Evolutionary conservation across 2,888 invertebrate species (phyloP), one percentile per base, ranked within the genome.

Genomic region (Ommatoiulus sabulosus): DNA sequence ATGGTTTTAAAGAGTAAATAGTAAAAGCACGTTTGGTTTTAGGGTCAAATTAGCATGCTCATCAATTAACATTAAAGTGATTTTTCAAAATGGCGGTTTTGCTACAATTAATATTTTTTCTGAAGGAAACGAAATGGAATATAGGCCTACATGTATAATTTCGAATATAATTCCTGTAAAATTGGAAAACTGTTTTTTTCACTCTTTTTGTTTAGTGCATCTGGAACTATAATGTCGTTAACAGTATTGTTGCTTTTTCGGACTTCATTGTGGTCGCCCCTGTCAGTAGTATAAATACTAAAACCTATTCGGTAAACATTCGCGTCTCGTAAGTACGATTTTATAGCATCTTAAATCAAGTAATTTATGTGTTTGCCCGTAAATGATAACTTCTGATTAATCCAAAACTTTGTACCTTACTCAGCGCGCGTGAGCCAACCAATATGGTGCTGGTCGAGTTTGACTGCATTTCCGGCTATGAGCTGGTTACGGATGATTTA

Each of bases 181-280:
- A 35, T 35, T 35, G 35, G 35, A 35, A 35, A 35, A 35, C 35
- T 35, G 35, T 35, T 35, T 35, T 35, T 35, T 35, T 2, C 48
- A 48, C 7, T 48, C 12, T 48, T 10, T 10, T 48, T 48, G 12
- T 85, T 20, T 15, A 85, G 85, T 44, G 44, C n/a, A 44, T n/a
- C 15, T 85, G 85, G 85, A 85, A 85, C 20, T 85, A 85, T 10
- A 85, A 85, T n/a, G 85, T 85, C 8, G 15, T 24, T n/a, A 85
- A 20, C 44, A 15, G 4, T 7, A 85, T 2, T n/a, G 20, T 44
- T 44, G 8, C 24, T n/a, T 8, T 72, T 24, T 24, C 72, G 24
- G 20, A 5, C 24, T 72, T 72, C 72, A 24, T 6, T 24, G 24
- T 72, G 7, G 10, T 72, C 10, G 6, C 72, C 24, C 1, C 10